Percentiles rank a stretch among this genome's conserved stretches.
Conservation (phyloP, 2,797 vertebrate species). For the Mastacembelus armatus region DNA sequence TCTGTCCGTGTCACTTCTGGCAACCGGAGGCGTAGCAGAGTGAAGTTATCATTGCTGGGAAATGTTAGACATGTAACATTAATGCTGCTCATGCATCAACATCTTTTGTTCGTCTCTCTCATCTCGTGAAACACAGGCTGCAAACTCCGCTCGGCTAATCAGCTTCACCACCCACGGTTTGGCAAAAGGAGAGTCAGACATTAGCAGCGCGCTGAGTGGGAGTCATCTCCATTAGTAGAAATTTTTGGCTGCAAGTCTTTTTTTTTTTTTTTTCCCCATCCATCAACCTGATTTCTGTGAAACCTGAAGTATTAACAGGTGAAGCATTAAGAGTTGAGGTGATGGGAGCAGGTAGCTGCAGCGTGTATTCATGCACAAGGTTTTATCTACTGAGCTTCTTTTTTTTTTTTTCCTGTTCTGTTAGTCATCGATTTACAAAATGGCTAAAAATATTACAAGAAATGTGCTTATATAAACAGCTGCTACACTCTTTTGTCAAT, state of each 20-base stretch:
- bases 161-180: slow-evolving; percentile 53
- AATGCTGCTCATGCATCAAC: slow-evolving; percentile 12
- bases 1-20: no score
- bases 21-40: no score
- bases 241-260: slow-evolving; percentile 62
- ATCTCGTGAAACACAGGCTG: slow-evolving; percentile 24
- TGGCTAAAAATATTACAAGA: neutral
- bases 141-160: slow-evolving; percentile 55
- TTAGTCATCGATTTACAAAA: slow-evolving; percentile 43
- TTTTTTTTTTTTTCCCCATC: no score
- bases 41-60: no score
- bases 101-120: slow-evolving; percentile 27
- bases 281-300: no score
- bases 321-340: slow-evolving; percentile 45
- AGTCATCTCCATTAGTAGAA: slow-evolving; percentile 72
- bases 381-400: slow-evolving; percentile 16
- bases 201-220: slow-evolving; percentile 57
- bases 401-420: slow-evolving; percentile 10
- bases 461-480: slow-evolving; percentile 25
- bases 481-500: slow-evolving; percentile 16
- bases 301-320: no score
- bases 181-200: slow-evolving; percentile 54
- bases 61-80: neutral
- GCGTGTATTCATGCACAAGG: neutral
- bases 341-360: slow-evolving; percentile 40